Evolutionary conservation across 2,888 invertebrate species (phyloP).

Genomic region (Thyatira batis): DNA sequence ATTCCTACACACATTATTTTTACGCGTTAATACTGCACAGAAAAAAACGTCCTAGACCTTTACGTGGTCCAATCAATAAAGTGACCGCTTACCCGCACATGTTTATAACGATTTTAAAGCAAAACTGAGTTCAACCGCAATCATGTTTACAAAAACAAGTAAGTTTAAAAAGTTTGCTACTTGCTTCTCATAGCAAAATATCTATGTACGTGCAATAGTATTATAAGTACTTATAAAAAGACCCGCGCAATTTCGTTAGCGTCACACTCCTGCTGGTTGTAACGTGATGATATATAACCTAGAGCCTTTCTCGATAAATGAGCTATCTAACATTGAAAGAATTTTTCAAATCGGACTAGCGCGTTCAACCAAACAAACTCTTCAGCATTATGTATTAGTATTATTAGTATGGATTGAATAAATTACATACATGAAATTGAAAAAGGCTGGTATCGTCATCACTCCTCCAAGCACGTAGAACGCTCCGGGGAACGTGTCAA

Average conservation of each 20-base stretch:
- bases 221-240: too few species aligned
- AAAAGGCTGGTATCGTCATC: constrained; percentile 71
- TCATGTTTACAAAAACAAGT: constrained; percentile 15
- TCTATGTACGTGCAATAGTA: too few species aligned
- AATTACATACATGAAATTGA: constrained; percentile 72
- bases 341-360: too few species aligned
- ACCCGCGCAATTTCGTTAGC: too few species aligned
- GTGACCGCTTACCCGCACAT: constrained; percentile 9
- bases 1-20: constrained; percentile 33
- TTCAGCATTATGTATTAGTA: too few species aligned
- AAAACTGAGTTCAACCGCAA: not conserved
- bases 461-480: constrained; percentile 74
- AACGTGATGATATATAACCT: too few species aligned
- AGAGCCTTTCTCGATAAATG: too few species aligned
- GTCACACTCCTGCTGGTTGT: too few species aligned
- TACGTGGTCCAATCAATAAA: constrained; percentile 17
- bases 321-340: too few species aligned
- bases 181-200: too few species aligned
- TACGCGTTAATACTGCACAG: constrained; percentile 28
- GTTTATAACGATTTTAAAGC: not conserved
- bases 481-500: constrained; percentile 70
- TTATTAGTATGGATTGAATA: too few species aligned
- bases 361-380: too few species aligned
- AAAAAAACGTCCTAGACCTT: constrained; percentile 45
- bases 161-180: constrained; percentile 13